A percentile compares a stretch with the other conserved stretches of the same genome.
phyloP scores from a whole-genome alignment of 2,888 invertebrate species.

The Philaethria dido region DNA sequence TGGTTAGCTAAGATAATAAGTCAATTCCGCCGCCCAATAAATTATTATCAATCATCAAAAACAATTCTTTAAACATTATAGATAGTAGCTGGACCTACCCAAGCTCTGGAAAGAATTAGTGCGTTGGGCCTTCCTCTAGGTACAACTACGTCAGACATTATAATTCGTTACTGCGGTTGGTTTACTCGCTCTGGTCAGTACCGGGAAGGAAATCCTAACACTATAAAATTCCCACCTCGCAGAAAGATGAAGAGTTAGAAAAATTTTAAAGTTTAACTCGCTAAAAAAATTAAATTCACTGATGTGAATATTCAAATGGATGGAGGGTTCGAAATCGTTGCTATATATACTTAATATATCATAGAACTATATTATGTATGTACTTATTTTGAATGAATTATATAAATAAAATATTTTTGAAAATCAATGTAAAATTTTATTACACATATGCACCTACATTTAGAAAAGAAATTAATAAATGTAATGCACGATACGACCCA shows the following conservation, averaged over 20 bases:
- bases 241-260: slow-evolving; percentile 52
- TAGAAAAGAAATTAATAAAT: slow-evolving; percentile 50
- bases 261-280: neutral
- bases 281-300: neutral
- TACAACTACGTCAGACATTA: slow-evolving; percentile 62
- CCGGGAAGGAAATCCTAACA: slow-evolving; percentile 63
- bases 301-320: neutral
- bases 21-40: too few relatives aligned
- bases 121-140: slow-evolving; percentile 74
- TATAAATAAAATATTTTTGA: slow-evolving; percentile 27
- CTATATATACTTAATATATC: neutral
- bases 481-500: slow-evolving; percentile 42
- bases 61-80: slow-evolving; percentile 43
- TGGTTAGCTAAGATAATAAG: too few relatives aligned
- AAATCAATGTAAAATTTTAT: slow-evolving; percentile 46
- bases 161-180: slow-evolving; percentile 65
- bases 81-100: slow-evolving; percentile 68
- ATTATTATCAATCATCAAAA: too few relatives aligned
- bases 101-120: slow-evolving; percentile 72
- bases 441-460: slow-evolving; percentile 47
- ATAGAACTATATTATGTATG: neutral
- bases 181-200: slow-evolving; percentile 61
- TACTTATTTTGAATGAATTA: neutral
- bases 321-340: neutral
- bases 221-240: slow-evolving; percentile 67